Evolutionary conservation across 37 sponge, comb jelly and placozoan species (phyloP).

Genomic region (Mnemiopsis leidyi): DNA sequence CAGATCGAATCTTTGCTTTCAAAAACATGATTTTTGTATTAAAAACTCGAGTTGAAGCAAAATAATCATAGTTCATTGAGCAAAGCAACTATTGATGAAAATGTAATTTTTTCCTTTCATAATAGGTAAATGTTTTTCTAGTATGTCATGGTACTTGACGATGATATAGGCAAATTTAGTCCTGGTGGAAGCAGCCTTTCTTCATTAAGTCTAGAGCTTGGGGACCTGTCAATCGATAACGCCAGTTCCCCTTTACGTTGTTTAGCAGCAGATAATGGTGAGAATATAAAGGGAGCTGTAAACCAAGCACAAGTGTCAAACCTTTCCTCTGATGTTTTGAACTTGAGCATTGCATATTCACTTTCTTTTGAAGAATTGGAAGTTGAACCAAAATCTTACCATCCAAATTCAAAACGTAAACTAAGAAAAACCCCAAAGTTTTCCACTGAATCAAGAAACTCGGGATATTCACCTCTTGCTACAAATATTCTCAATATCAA

Average conservation of each 20-base stretch:
- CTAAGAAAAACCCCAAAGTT: neutral
- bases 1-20: no score
- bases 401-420: conserved; percentile 30
- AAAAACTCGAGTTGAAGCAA: no score
- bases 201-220: neutral
- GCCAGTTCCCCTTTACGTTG: neutral
- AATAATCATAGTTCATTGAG: no score
- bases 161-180: neutral
- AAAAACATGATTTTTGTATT: no score
- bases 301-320: neutral
- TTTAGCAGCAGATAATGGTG: neutral
- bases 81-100: no score
- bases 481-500: neutral
- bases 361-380: conserved; percentile 27
- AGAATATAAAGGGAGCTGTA: no score
- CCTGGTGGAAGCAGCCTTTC: neutral
- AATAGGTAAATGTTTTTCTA: no score
- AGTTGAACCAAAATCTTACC: neutral
- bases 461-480: conserved; percentile 23
- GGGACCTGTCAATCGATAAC: neutral
- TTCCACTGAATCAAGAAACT: neutral
- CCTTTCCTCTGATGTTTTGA: neutral
- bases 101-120: no score
- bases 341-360: conserved; percentile 23
- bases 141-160: neutral